Evolutionary conservation across 2,113 vertebrate genomes (phyloP).

Genomic region (Hemiscyllium ocellatum): DNA sequence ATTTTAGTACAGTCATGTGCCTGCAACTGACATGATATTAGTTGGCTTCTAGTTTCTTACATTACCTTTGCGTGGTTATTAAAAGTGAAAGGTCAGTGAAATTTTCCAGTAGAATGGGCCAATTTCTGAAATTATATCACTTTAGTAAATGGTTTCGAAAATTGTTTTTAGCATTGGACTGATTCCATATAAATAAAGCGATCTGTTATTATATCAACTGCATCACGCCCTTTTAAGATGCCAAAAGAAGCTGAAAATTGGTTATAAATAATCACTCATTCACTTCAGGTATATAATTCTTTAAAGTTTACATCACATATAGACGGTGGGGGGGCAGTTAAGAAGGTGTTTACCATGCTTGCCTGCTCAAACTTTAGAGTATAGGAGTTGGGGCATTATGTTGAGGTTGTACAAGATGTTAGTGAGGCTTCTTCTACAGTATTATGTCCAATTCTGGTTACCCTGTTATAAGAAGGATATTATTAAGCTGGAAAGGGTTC

Average conservation of each 20-base stretch:
- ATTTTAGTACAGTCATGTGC: not conserved
- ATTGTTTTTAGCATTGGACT: not conserved
- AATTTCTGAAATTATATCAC: not conserved
- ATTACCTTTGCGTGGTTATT: not conserved
- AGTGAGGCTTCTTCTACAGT: too few species aligned
- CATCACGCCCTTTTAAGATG: not conserved
- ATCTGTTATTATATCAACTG: too few species aligned
- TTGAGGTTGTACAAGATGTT: too few species aligned
- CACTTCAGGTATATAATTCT: too few species aligned
- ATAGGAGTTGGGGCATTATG: too few species aligned
- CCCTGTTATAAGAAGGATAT: too few species aligned
- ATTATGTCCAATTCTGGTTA: too few species aligned
- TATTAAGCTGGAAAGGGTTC: too few species aligned
- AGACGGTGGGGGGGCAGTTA: too few species aligned
- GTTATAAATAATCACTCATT: not conserved
- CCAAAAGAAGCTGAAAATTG: not conserved
- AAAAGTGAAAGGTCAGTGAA: not conserved
- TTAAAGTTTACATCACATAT: too few species aligned
- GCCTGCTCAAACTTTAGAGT: too few species aligned
- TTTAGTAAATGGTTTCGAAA: not conserved
- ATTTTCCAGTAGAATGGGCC: not conserved
- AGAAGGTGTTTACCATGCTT: too few species aligned
- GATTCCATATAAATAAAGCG: not conserved
- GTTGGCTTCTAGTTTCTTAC: not conserved
- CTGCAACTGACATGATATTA: not conserved